A percentile compares a stretch with the other conserved stretches of the same genome.
Evolutionary conservation across 2,888 invertebrate genomes (phyloP).

Genomic region (Macrophya alboannulata): DNA sequence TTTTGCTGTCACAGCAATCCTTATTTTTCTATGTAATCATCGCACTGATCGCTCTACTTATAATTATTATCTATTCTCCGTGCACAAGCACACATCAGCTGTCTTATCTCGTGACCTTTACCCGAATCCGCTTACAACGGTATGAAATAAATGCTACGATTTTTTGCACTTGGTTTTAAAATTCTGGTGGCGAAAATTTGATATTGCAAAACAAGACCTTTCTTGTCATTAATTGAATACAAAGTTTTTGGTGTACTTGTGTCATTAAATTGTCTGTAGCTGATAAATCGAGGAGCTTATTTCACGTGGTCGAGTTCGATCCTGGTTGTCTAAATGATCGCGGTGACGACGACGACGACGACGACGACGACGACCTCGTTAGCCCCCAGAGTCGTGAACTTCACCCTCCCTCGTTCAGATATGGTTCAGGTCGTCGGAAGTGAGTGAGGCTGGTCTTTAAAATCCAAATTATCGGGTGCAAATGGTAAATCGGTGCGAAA

Average conservation of each 20-base stretch:
- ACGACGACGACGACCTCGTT: not conserved
- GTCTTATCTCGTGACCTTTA: not conserved
- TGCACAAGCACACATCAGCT: not conserved
- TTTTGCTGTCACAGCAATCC: not conserved
- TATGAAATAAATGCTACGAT: not conserved
- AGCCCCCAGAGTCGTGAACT: not conserved
- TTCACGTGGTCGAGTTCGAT: not conserved
- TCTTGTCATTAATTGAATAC: too few species aligned
- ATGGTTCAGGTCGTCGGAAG: not conserved
- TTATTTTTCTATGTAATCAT: not conserved
- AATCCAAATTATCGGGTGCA: constrained; percentile 26
- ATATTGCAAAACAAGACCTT: not conserved
- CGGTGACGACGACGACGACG: not conserved
- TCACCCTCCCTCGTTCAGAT: not conserved
- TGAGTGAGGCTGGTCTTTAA: not conserved
- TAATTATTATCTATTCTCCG: not conserved
- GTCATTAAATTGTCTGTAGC: too few species aligned
- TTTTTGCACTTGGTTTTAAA: not conserved
- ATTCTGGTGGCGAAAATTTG: not conserved
- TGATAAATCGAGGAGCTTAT: too few species aligned
- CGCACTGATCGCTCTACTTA: not conserved
- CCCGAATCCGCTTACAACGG: not conserved
- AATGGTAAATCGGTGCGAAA: not conserved
- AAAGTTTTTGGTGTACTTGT: too few species aligned
- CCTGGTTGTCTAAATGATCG: not conserved